Evolutionary conservation across 2,113 vertebrate genomes (phyloP).

Genomic region (Triplophysa tibetana): DNA sequence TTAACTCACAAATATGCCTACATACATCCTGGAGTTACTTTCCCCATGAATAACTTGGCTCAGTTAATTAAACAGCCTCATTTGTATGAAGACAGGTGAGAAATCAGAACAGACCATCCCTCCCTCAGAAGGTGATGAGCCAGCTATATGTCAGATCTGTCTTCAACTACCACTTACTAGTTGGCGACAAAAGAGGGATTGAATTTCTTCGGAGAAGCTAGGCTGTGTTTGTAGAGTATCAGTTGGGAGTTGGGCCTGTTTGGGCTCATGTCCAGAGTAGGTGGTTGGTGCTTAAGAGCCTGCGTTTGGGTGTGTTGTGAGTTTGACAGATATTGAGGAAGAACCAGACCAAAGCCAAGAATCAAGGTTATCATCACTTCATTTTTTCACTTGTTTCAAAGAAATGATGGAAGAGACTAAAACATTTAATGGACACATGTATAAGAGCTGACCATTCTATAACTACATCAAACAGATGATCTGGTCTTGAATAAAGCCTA

Average conservation of each 20-base stretch:
- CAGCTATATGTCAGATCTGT: conserved; percentile 74
- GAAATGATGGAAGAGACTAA: neutral
- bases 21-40: conserved; percentile 47
- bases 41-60: conserved; percentile 42
- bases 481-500: neutral
- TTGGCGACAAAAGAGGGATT: conserved; percentile 69
- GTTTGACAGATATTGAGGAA: conserved; percentile 29
- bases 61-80: conserved; percentile 42
- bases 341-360: conserved; percentile 1
- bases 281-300: conserved; percentile 7
- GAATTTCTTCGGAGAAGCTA: conserved; percentile 60
- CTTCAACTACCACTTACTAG: conserved; percentile 71
- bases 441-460: too few species aligned
- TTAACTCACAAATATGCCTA: neutral
- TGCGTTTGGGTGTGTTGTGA: conserved; percentile 29
- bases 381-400: conserved; percentile 1
- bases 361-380: neutral
- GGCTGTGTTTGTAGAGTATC: conserved; percentile 61
- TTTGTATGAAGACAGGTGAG: conserved; percentile 36
- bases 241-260: conserved; percentile 55
- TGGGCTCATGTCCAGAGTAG: conserved; percentile 41
- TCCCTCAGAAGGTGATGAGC: conserved; percentile 54
- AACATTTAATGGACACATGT: neutral
- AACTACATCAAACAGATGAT: neutral
- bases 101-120: conserved; percentile 46